Percentiles rank a stretch among this genome's conserved stretches.
Evolutionary conservation across 64 coral and sea anemone species (phyloP).

Genomic region (Astreopora myriophthalma): DNA sequence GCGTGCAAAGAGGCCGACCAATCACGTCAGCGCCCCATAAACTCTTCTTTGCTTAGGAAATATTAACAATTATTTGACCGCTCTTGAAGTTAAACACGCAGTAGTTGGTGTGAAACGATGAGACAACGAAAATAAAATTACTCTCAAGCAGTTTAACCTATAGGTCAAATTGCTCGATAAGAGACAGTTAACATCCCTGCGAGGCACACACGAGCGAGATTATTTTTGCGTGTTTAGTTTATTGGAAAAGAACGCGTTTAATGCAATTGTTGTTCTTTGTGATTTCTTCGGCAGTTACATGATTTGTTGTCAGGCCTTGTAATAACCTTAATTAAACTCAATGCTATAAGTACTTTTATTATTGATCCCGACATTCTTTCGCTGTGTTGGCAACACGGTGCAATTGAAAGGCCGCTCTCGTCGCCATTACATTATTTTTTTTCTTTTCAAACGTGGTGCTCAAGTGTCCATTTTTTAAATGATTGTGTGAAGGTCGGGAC

Average conservation of each 20-base stretch:
- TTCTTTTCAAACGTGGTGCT: not conserved
- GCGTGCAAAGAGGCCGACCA: conserved; percentile 81
- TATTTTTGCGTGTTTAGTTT: not conserved
- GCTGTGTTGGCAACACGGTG: conserved; percentile 72
- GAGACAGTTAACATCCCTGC: conserved; percentile 10
- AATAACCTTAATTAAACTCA: conserved; percentile 92
- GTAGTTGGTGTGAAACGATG: conserved; percentile 87
- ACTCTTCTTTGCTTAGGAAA: conserved; percentile 83
- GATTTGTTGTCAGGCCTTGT: conserved; percentile 75
- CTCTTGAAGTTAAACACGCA: conserved; percentile 88
- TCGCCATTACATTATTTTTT: not conserved
- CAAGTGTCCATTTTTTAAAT: conserved; percentile 88
- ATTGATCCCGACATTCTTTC: conserved; percentile 86
- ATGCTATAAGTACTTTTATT: conserved; percentile 88
- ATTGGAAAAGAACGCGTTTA: not conserved
- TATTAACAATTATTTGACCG: conserved; percentile 88
- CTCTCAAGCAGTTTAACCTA: conserved; percentile 39
- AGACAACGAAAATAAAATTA: conserved; percentile 76
- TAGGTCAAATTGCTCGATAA: conserved; percentile 73
- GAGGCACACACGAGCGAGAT: not conserved
- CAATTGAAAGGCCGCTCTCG: conserved; percentile 11
- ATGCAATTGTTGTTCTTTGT: conserved; percentile 80
- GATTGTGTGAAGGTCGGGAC: conserved; percentile 65
- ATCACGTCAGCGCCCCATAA: conserved; percentile 34
- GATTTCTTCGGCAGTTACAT: conserved; percentile 38